Percentiles rank a stretch among this genome's conserved stretches.
phyloP scores from a whole-genome alignment of 2,113 vertebrate genomes.

The Oceanodroma tethys region DNA sequence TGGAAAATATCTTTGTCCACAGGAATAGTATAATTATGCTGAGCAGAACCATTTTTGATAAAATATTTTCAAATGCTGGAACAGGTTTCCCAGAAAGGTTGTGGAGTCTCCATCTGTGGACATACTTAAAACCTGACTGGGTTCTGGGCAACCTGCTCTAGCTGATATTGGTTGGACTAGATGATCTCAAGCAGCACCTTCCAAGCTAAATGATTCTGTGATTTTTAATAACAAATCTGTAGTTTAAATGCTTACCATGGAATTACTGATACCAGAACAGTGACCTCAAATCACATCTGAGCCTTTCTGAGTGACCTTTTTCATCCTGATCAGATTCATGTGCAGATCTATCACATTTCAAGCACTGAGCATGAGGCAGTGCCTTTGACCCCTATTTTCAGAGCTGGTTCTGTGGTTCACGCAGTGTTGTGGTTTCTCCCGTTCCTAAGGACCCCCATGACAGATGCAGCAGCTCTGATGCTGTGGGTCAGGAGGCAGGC shows the following conservation, averaged over 20 bases:
- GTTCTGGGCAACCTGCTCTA: background rate
- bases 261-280: background rate
- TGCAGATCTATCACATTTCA: background rate
- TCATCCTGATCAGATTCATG: background rate
- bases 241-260: background rate
- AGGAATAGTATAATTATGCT: background rate
- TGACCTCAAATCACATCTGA: background rate
- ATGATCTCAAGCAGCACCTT: background rate
- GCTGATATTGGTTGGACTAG: background rate
- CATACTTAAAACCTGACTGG: background rate
- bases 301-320: background rate
- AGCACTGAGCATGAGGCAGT: background rate
- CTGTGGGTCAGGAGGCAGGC: background rate
- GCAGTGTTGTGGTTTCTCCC: background rate
- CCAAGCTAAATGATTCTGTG: background rate
- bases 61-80: background rate
- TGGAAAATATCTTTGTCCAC: background rate
- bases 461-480: background rate
- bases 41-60: background rate
- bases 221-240: background rate
- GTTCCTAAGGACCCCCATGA: rapidly evolving
- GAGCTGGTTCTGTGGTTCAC: background rate
- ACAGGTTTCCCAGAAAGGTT: background rate
- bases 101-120: background rate
- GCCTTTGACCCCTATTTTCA: background rate